A percentile compares a stretch with the other conserved stretches of the same genome.
phyloP scores from a whole-genome alignment of 2,888 invertebrate genomes.

The Seira sanloemensis region DNA sequence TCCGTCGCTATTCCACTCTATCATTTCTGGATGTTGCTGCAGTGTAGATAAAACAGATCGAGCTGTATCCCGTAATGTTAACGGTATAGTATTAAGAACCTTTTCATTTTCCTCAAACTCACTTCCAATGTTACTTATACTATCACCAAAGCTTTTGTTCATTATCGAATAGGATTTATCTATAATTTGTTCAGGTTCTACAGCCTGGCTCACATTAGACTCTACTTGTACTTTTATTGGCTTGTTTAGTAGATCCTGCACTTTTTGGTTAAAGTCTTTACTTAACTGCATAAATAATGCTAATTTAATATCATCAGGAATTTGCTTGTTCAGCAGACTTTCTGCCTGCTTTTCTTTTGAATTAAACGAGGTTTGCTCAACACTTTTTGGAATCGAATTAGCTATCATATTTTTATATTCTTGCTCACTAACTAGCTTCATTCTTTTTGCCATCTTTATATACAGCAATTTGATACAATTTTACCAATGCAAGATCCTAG shows the following conservation, averaged over 20 bases:
- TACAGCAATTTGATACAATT: constrained; percentile 11
- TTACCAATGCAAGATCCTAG: constrained; percentile 42
- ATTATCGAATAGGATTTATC: no score
- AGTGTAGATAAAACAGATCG: constrained; percentile 22
- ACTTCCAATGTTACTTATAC: background rate
- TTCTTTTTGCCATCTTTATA: constrained; percentile 58
- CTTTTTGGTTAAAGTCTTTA: constrained; percentile 7
- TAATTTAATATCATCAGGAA: constrained; percentile 64
- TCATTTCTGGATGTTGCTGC: constrained; percentile 27
- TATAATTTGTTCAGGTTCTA: no score
- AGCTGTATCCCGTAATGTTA: constrained; percentile 14
- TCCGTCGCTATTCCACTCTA: constrained; percentile 50
- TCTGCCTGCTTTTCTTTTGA: constrained; percentile 12
- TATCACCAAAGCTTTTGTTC: background rate
- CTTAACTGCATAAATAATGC: constrained; percentile 36
- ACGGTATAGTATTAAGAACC: constrained; percentile 10
- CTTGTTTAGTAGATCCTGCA: background rate
- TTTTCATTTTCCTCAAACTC: background rate
- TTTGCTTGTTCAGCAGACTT: background rate
- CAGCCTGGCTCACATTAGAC: no score
- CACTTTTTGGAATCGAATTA: background rate
- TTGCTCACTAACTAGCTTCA: constrained; percentile 53
- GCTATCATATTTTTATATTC: constrained; percentile 7
- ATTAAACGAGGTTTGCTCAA: no score
- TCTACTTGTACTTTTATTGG: background rate